Conservation (phyloP, 30 jellyfish, hydroid and myxozoan genomes). For the Rhopilema esculentum region DNA sequence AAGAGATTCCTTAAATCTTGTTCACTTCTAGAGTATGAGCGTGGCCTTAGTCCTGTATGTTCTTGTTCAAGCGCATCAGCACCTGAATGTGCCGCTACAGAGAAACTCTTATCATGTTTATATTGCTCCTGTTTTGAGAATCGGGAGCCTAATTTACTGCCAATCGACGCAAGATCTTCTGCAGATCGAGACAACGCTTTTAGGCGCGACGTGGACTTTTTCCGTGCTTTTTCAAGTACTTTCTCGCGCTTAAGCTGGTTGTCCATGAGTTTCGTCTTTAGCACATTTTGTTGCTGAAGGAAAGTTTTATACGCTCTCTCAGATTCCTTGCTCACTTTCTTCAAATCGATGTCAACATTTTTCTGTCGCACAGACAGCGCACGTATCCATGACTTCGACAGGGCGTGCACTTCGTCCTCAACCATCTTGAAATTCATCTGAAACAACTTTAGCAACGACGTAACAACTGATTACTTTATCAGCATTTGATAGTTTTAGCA, state of each 20-base stretch:
- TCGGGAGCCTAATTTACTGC: neutral
- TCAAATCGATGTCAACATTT: slow-evolving; percentile 6
- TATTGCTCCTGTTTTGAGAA: neutral
- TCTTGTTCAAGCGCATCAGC: neutral
- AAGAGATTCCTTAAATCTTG: slow-evolving; percentile 7
- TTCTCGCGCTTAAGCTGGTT: slow-evolving; percentile 11
- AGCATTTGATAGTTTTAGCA: neutral
- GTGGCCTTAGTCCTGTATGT: neutral
- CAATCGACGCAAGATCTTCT: slow-evolving; percentile 1
- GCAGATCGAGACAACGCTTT: neutral
- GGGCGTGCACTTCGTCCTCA: neutral
- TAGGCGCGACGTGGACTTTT: neutral
- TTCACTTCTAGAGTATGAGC: slow-evolving; percentile 18
- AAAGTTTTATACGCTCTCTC: slow-evolving; percentile 13
- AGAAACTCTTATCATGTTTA: neutral
- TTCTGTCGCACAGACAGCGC: slow-evolving; percentile 37
- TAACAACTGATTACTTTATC: too few species aligned
- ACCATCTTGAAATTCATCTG: neutral
- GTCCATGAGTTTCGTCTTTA: slow-evolving; percentile 24
- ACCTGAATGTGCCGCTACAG: neutral
- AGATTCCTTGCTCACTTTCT: neutral
- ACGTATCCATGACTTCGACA: slow-evolving; percentile 41
- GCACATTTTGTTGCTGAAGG: slow-evolving; percentile 22
- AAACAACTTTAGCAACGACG: neutral
- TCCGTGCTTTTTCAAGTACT: neutral